Evolutionary conservation across 1,140 invertebrate genomes (phyloP).

Genomic region (Zaprionus africanus): DNA sequence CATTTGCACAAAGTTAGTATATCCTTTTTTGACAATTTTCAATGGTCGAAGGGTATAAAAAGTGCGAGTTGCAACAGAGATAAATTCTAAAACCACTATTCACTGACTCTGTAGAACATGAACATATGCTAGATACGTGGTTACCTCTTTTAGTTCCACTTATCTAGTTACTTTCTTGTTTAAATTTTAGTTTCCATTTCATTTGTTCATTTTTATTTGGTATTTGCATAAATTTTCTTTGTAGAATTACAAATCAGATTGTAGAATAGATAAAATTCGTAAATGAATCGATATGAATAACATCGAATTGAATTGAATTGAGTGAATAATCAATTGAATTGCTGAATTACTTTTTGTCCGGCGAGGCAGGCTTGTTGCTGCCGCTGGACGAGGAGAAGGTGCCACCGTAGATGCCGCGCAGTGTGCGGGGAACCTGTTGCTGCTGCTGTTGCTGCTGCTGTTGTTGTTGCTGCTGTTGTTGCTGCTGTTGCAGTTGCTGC

Average conservation of each 20-base stretch:
- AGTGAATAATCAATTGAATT: background rate
- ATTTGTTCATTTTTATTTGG: background rate
- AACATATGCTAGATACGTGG: too few relatives aligned
- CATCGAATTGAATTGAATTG: background rate
- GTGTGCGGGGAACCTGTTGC: constrained; percentile 23
- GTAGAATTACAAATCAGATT: background rate
- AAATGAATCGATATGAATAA: background rate
- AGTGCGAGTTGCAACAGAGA: too few relatives aligned
- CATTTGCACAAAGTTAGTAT: too few relatives aligned
- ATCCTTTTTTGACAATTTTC: too few relatives aligned
- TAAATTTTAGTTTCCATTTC: background rate
- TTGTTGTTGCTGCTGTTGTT: constrained; percentile 34
- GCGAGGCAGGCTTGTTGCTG: constrained; percentile 28
- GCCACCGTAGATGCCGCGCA: constrained; percentile 52
- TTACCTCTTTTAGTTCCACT: too few relatives aligned
- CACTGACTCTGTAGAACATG: too few relatives aligned
- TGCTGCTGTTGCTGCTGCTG: constrained; percentile 46
- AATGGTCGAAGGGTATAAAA: too few relatives aligned
- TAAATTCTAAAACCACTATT: too few relatives aligned
- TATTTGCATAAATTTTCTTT: background rate
- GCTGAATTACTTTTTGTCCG: constrained; percentile 33
- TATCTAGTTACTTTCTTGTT: too few relatives aligned
- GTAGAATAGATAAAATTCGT: background rate
- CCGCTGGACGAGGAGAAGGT: constrained; percentile 7
- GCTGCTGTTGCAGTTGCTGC: constrained; percentile 49